Percentiles rank a stretch among this genome's conserved stretches.
Conservation (phyloP, 2,797 vertebrate species). For the Gadopsis marmoratus region DNA sequence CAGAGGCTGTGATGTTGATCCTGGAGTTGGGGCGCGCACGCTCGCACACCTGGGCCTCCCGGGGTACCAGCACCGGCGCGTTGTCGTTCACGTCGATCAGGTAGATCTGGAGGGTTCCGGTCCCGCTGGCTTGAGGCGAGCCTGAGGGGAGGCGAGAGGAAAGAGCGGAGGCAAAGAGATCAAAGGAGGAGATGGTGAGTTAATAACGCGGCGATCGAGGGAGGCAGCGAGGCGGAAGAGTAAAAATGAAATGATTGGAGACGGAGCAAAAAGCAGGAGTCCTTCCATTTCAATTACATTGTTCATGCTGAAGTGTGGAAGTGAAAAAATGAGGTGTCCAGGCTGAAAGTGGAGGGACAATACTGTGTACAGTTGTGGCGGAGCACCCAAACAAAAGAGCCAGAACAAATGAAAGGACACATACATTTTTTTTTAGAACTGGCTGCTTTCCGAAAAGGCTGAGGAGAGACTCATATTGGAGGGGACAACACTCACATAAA, state of each 20-base stretch:
- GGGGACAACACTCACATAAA: slow-evolving; percentile 39
- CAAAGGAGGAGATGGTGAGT: slow-evolving; percentile 26
- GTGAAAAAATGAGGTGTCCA: slow-evolving; percentile 46
- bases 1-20: slow-evolving; percentile 96
- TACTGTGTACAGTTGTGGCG: slow-evolving; percentile 32
- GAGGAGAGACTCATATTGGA: slow-evolving; percentile 34
- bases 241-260: slow-evolving; percentile 37
- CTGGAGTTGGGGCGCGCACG: slow-evolving; percentile 86
- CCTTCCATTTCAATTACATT: slow-evolving; percentile 19
- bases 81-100: slow-evolving; percentile 99
- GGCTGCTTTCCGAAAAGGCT: slow-evolving; percentile 24
- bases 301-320: slow-evolving; percentile 22
- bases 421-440: slow-evolving; percentile 63
- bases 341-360: slow-evolving; percentile 27
- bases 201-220: background rate
- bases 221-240: slow-evolving; percentile 15
- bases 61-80: slow-evolving; percentile 92
- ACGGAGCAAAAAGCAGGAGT: slow-evolving; percentile 28
- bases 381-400: slow-evolving; percentile 58
- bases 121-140: slow-evolving; percentile 94
- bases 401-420: slow-evolving; percentile 62
- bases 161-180: slow-evolving; percentile 30
- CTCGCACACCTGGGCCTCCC: slow-evolving; percentile 95
- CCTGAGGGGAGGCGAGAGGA: slow-evolving; percentile 80
- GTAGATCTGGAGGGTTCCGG: slow-evolving; percentile 96